phyloP scores from a whole-genome alignment of 2,888 invertebrate genomes.

The Brenthis ino region DNA sequence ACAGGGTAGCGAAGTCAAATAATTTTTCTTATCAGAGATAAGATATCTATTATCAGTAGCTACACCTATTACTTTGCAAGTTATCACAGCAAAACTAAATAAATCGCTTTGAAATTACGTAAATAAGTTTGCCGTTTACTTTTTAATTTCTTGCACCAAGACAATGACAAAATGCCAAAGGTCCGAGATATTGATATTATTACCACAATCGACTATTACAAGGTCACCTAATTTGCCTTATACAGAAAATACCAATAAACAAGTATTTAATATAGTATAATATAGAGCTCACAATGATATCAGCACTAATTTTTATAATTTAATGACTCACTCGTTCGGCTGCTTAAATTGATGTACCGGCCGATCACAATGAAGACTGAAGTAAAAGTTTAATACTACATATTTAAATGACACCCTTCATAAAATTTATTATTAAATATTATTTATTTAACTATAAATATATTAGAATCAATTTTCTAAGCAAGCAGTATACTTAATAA shows the following conservation, averaged over 20 bases:
- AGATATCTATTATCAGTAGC: slow-evolving; percentile 27
- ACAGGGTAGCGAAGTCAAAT: slow-evolving; percentile 13
- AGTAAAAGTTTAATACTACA: slow-evolving; percentile 12
- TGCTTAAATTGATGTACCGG: slow-evolving; percentile 55
- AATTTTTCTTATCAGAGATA: slow-evolving; percentile 35
- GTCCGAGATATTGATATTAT: slow-evolving; percentile 18
- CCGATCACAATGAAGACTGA: slow-evolving; percentile 31
- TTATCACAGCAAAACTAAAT: slow-evolving; percentile 22
- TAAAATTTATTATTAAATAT: background rate
- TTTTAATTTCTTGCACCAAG: slow-evolving; percentile 7
- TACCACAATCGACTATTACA: slow-evolving; percentile 56
- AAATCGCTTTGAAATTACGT: slow-evolving; percentile 1
- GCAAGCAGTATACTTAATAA: slow-evolving; percentile 1
- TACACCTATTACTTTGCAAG: slow-evolving; percentile 10
- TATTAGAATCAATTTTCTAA: background rate
- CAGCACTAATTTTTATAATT: slow-evolving; percentile 73
- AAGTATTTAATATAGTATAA: slow-evolving; percentile 38
- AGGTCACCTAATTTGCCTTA: slow-evolving; percentile 51
- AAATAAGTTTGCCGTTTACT: background rate
- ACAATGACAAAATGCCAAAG: slow-evolving; percentile 27
- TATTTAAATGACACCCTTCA: background rate
- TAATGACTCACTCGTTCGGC: slow-evolving; percentile 71
- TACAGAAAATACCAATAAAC: background rate
- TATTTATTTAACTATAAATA: background rate
- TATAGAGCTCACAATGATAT: slow-evolving; percentile 64